Percentiles rank a stretch among this genome's conserved stretches.
phyloP scores from a whole-genome alignment of 2,797 vertebrate species.

The Menidia menidia region DNA sequence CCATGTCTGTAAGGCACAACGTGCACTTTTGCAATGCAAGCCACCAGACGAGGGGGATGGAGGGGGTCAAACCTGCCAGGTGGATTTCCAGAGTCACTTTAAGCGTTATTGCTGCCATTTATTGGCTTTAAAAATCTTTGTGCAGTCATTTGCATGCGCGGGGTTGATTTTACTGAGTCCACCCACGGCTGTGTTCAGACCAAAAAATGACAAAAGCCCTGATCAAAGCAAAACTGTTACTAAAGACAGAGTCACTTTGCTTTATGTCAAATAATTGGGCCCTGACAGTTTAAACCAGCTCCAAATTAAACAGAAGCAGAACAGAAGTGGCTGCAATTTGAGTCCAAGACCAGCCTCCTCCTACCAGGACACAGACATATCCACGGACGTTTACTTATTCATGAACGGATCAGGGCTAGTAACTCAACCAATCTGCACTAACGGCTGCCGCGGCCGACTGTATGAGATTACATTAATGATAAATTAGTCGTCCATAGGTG shows the following conservation, averaged over 20 bases:
- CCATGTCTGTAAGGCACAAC: constrained; percentile 26
- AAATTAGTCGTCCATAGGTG: constrained; percentile 70
- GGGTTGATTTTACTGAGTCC: constrained; percentile 43
- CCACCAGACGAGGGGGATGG: constrained; percentile 6
- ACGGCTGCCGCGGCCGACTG: constrained; percentile 68
- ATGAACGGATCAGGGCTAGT: constrained; percentile 72
- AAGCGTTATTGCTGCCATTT: constrained; percentile 34
- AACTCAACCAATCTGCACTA: constrained; percentile 77
- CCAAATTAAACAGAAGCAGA: constrained; percentile 29
- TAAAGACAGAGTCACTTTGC: constrained; percentile 49
- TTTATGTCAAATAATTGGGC: constrained; percentile 60
- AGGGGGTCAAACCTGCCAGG: constrained; percentile 25
- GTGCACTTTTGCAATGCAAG: constrained; percentile 28
- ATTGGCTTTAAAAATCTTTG: constrained; percentile 50
- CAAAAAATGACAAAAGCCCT: constrained; percentile 31
- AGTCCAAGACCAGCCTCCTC: constrained; percentile 8
- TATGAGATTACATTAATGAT: constrained; percentile 80
- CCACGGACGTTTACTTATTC: constrained; percentile 76
- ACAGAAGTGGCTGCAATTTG: constrained; percentile 12
- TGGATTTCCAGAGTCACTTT: constrained; percentile 24
- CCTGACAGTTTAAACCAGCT: constrained; percentile 38
- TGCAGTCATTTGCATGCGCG: constrained; percentile 56
- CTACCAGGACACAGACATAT: constrained; percentile 45
- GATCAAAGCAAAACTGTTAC: constrained; percentile 46
- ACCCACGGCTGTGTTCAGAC: constrained; percentile 38